Conservation (phyloP, 2,797 vertebrate species). For the Sarcophilus harrisii region DNA sequence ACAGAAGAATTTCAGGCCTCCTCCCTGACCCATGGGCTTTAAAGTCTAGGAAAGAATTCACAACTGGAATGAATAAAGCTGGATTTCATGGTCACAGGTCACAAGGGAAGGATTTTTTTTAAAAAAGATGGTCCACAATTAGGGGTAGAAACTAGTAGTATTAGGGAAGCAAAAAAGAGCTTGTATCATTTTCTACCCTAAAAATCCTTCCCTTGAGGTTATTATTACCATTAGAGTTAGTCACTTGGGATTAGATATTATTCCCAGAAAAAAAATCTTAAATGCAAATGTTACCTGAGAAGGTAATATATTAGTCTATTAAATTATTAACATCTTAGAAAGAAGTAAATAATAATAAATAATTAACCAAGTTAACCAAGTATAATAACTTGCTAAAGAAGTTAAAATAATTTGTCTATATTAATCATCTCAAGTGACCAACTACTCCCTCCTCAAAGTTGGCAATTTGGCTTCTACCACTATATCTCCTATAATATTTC, state of each 20-base stretch:
- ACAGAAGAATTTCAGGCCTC: not conserved
- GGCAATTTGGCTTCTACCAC: not conserved
- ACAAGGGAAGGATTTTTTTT: not conserved
- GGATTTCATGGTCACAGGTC: not conserved
- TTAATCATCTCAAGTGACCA: not conserved
- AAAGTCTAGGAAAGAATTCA: not conserved
- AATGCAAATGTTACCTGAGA: not conserved
- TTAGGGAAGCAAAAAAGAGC: not conserved
- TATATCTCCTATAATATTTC: not conserved
- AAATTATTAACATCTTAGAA: not conserved
- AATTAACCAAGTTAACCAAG: not conserved
- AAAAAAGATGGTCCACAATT: not conserved
- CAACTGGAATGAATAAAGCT: not conserved
- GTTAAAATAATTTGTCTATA: not conserved
- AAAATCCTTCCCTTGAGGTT: not conserved
- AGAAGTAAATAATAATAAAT: not conserved
- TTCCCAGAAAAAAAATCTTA: not conserved
- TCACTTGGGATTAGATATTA: not conserved
- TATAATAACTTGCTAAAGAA: not conserved
- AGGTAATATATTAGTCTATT: not conserved
- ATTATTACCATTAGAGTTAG: not conserved
- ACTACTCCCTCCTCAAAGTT: not conserved
- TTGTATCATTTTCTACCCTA: not conserved
- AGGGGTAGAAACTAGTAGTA: not conserved
- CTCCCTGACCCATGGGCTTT: not conserved